phyloP scores from a whole-genome alignment of 2,113 vertebrate species.

The Pelvicachromis taeniatus region DNA sequence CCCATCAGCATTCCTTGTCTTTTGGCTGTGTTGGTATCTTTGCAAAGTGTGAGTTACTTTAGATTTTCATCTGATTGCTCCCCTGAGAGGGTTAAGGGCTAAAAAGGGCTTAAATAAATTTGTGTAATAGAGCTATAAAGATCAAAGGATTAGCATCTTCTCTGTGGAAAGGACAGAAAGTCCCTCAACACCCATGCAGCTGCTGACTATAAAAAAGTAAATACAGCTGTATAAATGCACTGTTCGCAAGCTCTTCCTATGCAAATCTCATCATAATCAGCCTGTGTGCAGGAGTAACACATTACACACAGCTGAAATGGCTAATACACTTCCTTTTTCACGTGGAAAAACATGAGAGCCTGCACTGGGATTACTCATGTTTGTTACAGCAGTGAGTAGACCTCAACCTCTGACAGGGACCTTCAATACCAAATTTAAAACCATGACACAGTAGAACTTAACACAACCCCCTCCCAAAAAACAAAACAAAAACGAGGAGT shows the following conservation, averaged over 20 bases:
- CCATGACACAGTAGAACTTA: slow-evolving; percentile 1
- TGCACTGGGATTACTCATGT: not conserved
- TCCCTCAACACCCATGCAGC: slow-evolving; percentile 9
- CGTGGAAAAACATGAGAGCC: not conserved
- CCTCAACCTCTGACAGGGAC: not conserved
- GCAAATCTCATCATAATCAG: slow-evolving; percentile 9
- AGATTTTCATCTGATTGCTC: not conserved
- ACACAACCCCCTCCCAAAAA: not conserved
- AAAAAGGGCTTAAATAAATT: slow-evolving; percentile 32
- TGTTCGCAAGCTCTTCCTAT: not conserved
- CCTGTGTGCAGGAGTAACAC: not conserved
- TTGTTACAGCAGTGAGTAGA: not conserved
- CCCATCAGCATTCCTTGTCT: not conserved
- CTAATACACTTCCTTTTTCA: slow-evolving; percentile 12
- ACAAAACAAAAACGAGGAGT: not conserved
- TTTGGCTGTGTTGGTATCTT: not conserved
- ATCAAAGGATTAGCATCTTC: slow-evolving; percentile 41
- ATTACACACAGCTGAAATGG: not conserved
- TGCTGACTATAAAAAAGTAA: slow-evolving; percentile 38
- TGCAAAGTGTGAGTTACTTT: not conserved
- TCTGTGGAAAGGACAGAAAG: slow-evolving; percentile 3
- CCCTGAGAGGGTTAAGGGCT: not conserved
- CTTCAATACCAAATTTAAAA: slow-evolving; percentile 57
- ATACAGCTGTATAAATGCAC: slow-evolving; percentile 51
- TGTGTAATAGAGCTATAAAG: slow-evolving; percentile 32